Conservation (phyloP, 2,797 vertebrate genomes). For the Hemibagrus guttatus region DNA sequence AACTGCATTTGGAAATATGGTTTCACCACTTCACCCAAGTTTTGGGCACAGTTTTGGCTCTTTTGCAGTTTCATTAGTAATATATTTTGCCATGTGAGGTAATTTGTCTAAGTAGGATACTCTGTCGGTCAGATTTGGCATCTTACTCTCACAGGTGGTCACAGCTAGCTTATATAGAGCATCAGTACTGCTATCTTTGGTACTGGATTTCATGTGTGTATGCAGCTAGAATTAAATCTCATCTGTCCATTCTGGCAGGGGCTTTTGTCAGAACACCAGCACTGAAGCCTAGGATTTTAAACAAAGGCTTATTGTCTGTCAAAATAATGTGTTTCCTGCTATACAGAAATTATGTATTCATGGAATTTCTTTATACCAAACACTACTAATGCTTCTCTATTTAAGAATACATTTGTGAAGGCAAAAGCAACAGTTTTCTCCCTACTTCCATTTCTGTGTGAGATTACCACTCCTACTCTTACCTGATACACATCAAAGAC, state of each 20-base stretch:
- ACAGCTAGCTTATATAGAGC: constrained; percentile 2
- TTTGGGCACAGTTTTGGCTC: not conserved
- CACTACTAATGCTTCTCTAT: constrained; percentile 21
- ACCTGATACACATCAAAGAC: constrained; percentile 67
- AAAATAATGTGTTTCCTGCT: constrained; percentile 44
- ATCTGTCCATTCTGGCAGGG: constrained; percentile 22
- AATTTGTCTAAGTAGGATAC: constrained; percentile 5
- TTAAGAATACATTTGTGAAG: constrained; percentile 56
- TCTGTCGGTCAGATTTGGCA: not conserved
- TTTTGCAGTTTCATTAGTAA: constrained; percentile 10
- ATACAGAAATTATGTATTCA: constrained; percentile 41
- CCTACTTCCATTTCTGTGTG: constrained; percentile 62
- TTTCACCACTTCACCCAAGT: not conserved
- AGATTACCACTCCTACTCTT: constrained; percentile 68
- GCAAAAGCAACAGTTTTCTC: constrained; percentile 66
- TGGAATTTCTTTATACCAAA: constrained; percentile 48
- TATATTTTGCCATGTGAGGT: not conserved
- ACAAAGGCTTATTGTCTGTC: constrained; percentile 28
- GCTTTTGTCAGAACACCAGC: not conserved
- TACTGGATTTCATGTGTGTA: not conserved
- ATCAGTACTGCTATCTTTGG: not conserved
- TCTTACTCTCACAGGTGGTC: not conserved
- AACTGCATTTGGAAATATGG: not conserved
- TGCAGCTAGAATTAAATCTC: constrained; percentile 8
- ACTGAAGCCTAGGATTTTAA: not conserved